Percentiles rank a stretch among this genome's conserved stretches.
Conservation (phyloP, 2,113 vertebrate genomes). For the Eonycteris spelaea region DNA sequence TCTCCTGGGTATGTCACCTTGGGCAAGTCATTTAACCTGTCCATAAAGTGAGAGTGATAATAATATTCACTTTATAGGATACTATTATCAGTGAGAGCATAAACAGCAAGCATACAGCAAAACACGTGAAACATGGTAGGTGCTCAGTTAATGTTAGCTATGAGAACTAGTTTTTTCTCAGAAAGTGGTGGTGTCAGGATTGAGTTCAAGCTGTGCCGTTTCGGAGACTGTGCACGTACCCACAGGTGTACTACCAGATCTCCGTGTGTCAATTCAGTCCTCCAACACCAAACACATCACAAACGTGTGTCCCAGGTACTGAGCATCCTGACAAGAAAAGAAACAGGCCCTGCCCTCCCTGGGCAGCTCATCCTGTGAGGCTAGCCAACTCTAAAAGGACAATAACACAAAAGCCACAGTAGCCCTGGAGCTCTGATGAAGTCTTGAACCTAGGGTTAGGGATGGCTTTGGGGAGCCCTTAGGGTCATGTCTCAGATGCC, state of each 20-base stretch:
- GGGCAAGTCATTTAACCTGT: neutral
- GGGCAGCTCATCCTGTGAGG: neutral
- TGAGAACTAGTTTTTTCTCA: neutral
- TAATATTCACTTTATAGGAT: neutral
- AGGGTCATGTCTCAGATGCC: neutral
- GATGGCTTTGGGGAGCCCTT: neutral
- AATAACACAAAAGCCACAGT: neutral
- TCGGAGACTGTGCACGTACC: neutral
- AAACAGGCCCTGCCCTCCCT: neutral
- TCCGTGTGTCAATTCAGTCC: neutral
- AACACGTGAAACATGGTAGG: neutral
- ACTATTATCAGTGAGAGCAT: neutral
- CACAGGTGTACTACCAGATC: neutral
- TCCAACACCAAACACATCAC: neutral
- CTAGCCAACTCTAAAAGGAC: neutral
- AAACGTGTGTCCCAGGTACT: neutral
- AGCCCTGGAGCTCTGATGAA: neutral
- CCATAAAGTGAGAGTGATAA: neutral
- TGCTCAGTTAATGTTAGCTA: neutral
- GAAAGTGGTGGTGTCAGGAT: neutral
- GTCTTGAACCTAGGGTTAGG: neutral
- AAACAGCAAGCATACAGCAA: neutral
- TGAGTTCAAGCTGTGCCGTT: neutral
- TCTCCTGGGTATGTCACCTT: neutral
- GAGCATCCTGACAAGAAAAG: neutral